A percentile compares a stretch with the other conserved stretches of the same genome.
phyloP scores from a whole-genome alignment of 2,888 invertebrate species.

The Autographa gamma region DNA sequence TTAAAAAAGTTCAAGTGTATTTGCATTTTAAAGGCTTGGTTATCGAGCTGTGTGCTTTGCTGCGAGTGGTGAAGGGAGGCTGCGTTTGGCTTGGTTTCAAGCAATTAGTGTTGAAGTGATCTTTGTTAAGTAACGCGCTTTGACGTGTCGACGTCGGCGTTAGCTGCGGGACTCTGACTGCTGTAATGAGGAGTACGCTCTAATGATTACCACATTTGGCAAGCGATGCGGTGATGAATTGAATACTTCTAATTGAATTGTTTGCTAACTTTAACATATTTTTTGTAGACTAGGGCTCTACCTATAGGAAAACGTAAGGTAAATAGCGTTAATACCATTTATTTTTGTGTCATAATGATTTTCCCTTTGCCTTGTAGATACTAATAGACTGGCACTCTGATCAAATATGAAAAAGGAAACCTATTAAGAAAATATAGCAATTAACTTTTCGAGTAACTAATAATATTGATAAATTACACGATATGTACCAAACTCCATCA shows the following conservation, averaged over 20 bases:
- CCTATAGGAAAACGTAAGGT: too few relatives aligned
- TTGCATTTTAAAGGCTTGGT: slow-evolving; percentile 38
- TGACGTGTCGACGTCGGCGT: not conserved
- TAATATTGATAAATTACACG: not conserved
- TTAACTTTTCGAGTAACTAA: not conserved
- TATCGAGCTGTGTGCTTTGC: slow-evolving; percentile 26
- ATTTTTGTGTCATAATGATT: too few relatives aligned
- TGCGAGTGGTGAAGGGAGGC: not conserved
- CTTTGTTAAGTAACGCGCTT: not conserved
- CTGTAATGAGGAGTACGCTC: not conserved
- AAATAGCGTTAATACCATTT: too few relatives aligned
- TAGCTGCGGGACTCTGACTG: not conserved
- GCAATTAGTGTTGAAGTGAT: not conserved
- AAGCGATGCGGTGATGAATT: not conserved
- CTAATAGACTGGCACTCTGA: too few relatives aligned
- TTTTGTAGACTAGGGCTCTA: not conserved
- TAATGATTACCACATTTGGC: not conserved
- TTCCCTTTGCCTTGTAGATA: too few relatives aligned
- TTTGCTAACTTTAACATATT: not conserved
- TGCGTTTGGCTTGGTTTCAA: not conserved
- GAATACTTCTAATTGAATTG: slow-evolving; percentile 1
- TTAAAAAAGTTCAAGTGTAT: slow-evolving; percentile 30
- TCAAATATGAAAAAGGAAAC: too few relatives aligned
- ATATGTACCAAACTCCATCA: not conserved
- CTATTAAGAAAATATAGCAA: too few relatives aligned